A percentile compares a stretch with the other conserved stretches of the same genome.
Conservation (phyloP, 2,113 vertebrate genomes). For the Thoracochromis brauschi region DNA sequence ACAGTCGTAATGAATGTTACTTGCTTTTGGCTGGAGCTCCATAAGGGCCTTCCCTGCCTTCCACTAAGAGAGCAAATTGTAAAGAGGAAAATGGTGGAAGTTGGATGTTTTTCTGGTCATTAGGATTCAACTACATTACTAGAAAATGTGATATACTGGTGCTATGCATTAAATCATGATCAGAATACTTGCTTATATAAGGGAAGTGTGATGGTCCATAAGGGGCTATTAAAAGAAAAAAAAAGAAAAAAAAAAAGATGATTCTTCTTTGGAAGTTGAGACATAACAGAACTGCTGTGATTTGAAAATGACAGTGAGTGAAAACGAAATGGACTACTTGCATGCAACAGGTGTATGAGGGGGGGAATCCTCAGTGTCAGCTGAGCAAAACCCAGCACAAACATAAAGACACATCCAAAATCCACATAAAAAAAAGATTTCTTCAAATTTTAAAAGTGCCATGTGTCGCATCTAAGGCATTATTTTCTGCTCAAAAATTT, state of each 20-base stretch:
- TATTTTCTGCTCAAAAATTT: neutral
- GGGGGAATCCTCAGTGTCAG: conserved; percentile 57
- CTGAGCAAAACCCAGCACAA: conserved; percentile 44
- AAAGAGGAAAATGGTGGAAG: neutral
- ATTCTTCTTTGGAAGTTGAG: neutral
- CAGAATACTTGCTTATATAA: conserved; percentile 64
- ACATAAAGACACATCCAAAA: neutral
- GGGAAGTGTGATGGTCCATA: conserved; percentile 19
- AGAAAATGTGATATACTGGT: neutral
- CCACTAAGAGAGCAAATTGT: conserved; percentile 37
- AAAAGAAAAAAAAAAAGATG: neutral
- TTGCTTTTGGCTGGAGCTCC: conserved; percentile 67
- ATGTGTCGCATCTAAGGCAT: neutral
- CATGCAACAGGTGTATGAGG: conserved; percentile 53
- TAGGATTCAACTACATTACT: neutral
- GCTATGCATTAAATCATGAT: neutral
- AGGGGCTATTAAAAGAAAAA: conserved; percentile 23
- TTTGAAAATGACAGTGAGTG: neutral
- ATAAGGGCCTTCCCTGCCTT: conserved; percentile 49
- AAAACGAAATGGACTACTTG: conserved; percentile 53
- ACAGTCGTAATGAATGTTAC: conserved; percentile 24
- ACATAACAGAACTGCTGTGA: neutral
- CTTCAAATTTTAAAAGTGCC: conserved; percentile 9
- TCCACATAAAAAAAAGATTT: neutral
- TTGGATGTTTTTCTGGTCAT: neutral